A percentile compares a stretch with the other conserved stretches of the same genome.
phyloP scores from a whole-genome alignment of 2,888 invertebrate genomes.

The Flexamia atlantica region DNA sequence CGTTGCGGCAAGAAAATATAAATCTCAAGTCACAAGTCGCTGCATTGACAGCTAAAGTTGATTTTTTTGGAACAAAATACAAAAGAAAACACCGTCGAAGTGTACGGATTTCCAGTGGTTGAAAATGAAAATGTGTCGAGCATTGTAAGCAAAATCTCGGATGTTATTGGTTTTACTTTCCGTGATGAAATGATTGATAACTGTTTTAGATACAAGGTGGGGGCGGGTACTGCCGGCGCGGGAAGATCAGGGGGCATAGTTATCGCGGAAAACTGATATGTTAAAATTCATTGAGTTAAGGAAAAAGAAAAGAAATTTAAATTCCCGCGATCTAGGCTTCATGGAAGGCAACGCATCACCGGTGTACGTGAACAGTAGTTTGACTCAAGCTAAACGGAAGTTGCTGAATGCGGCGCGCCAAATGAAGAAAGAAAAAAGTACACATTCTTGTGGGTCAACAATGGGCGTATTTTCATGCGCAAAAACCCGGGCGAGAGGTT shows the following conservation, averaged over 20 bases:
- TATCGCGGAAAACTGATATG: neutral
- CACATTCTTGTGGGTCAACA: conserved; percentile 35
- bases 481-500: conserved; percentile 6
- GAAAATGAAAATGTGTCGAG: neutral
- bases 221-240: neutral
- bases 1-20: conserved; percentile 6
- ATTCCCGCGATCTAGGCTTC: neutral
- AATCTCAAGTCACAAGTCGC: neutral
- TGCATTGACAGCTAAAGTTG: neutral
- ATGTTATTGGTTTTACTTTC: neutral
- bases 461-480: conserved; percentile 18
- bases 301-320: neutral
- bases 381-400: conserved; percentile 5
- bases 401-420: conserved; percentile 13
- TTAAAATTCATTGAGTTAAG: neutral
- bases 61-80: neutral
- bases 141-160: neutral
- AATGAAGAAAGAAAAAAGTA: conserved; percentile 13
- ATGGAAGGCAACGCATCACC: conserved; percentile 9
- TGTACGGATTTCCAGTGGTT: neutral
- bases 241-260: conserved; percentile 2
- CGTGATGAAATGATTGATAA: neutral
- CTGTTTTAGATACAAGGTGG: neutral
- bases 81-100: conserved; percentile 6
- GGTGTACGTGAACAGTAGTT: conserved; percentile 19